Evolutionary conservation across 2,888 invertebrate genomes (phyloP).

Genomic region (Cerastis leucographa): DNA sequence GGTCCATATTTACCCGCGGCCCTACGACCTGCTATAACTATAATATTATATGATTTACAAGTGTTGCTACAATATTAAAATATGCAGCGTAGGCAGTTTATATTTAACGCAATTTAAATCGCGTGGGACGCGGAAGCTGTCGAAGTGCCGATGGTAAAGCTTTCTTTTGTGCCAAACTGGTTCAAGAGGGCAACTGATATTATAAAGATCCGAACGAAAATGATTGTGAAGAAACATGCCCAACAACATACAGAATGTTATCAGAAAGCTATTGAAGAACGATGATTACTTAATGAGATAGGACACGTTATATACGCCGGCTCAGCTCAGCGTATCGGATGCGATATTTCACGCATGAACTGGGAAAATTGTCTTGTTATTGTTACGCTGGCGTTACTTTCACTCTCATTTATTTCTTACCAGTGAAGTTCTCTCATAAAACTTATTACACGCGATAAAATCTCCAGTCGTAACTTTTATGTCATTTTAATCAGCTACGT

Average conservation of each 20-base stretch:
- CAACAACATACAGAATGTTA: conserved; percentile 18
- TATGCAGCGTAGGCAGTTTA: conserved; percentile 54
- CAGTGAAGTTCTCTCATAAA: conserved; percentile 32
- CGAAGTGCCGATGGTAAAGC: conserved; percentile 59
- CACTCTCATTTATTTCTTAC: conserved; percentile 41
- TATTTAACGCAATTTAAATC: conserved; percentile 55
- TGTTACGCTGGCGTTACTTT: conserved; percentile 46
- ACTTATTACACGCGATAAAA: conserved; percentile 34
- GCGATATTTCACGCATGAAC: conserved; percentile 65
- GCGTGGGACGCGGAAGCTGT: conserved; percentile 69
- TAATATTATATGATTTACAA: conserved; percentile 42
- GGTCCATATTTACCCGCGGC: conserved; percentile 5
- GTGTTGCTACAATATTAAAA: conserved; percentile 41
- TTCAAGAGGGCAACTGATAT: conserved; percentile 49
- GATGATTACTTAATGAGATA: conserved; percentile 51
- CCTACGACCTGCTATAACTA: conserved; percentile 30
- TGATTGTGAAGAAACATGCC: conserved; percentile 17
- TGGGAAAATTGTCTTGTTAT: conserved; percentile 56
- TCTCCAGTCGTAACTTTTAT: conserved; percentile 44
- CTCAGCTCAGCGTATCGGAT: conserved; percentile 62
- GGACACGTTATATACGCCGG: conserved; percentile 53
- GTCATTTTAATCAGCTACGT: conserved; percentile 48
- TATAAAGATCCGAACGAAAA: conserved; percentile 25
- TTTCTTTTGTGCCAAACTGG: conserved; percentile 60
- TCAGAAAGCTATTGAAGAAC: conserved; percentile 40